Evolutionary conservation across 1,140 invertebrate species (phyloP), one percentile per base, ranked within the genome.

Genomic region (Lordiphosa mommai): DNA sequence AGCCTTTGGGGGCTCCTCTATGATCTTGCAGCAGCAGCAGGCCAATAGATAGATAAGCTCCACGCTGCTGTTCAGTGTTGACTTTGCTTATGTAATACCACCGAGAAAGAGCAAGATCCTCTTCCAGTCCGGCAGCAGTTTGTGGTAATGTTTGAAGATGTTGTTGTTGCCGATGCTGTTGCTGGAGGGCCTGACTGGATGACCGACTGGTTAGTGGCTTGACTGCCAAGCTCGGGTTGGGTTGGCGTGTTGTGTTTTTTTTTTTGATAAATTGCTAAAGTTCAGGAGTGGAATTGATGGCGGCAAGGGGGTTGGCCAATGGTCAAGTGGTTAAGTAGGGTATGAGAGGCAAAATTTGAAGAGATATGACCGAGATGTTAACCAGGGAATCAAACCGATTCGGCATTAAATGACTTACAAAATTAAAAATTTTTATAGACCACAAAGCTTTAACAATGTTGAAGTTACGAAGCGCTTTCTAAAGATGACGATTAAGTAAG

Each of bases 31-130:
- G 47, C 38, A 50, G 49, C 34, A 29, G 52, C 23, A 37, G 68
- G 76, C 76, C 77, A 67, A 69, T 68, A 71, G 77, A 82, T 68
- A 76, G 77, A 82, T 82, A 70, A 71, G 71, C 58, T 48, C 43
- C 44, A 44, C 48, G 63, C 55, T 67, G 20, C 56, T 57, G 34
- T 10, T 40, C 56, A 53, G 61, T 82, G 77, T 67, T 67, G 41
- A 68, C 59, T 64, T 63, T 58, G 76, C 72, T 82, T 82, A 77
- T 82, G 77, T 84, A 84, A 82, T 76, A 77, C 77, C 8, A 12
- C n/a, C 6, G 17, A 23, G 9, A 40, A 40, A 40, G 63, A 72
- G 66, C 36, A 33, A 64, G 40, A 51, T 74, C 56, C 50, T 41
- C 58, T 72, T 61, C 56, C 51, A 48, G 49, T 51, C 65, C 51